phyloP scores from a whole-genome alignment of 2,888 invertebrate genomes.

The Timandra comae region DNA sequence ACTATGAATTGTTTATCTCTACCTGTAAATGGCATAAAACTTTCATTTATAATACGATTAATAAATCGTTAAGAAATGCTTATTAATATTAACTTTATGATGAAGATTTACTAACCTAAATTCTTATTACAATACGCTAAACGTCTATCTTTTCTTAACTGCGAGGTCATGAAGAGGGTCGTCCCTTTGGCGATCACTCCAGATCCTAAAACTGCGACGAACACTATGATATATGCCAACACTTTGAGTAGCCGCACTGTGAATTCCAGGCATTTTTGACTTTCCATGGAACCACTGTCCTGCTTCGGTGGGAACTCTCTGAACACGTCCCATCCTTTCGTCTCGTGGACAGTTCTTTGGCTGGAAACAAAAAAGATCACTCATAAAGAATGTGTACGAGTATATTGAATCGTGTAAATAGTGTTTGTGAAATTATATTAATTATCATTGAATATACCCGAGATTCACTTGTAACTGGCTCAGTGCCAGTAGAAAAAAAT shows the following conservation, averaged over 20 bases:
- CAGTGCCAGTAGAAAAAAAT: constrained; percentile 20
- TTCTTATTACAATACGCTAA: constrained; percentile 90
- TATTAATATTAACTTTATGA: no score
- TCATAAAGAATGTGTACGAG: no score
- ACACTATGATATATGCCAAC: constrained; percentile 89
- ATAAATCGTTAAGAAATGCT: no score
- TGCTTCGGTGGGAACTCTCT: constrained; percentile 92
- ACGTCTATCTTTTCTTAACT: constrained; percentile 85
- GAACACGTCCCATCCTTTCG: constrained; percentile 98
- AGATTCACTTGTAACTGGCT: background rate
- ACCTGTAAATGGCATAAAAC: constrained; percentile 78
- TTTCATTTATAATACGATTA: no score
- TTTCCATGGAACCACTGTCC: constrained; percentile 92
- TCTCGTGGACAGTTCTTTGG: constrained; percentile 88
- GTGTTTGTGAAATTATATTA: no score
- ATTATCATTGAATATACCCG: no score
- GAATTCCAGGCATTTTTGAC: constrained; percentile 89
- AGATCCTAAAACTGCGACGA: constrained; percentile 88
- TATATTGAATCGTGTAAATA: no score
- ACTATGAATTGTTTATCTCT: constrained; percentile 91
- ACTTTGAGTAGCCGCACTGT: constrained; percentile 90
- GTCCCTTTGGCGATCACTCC: constrained; percentile 93
- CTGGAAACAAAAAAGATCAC: constrained; percentile 64
- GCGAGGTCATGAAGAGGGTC: constrained; percentile 94
- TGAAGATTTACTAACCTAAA: constrained; percentile 79